These are phyloP conservation scores for Takifugu ocellatus DNA, from an alignment of 2,797 vertebrate species.

Conservation along the genomic window DNA sequence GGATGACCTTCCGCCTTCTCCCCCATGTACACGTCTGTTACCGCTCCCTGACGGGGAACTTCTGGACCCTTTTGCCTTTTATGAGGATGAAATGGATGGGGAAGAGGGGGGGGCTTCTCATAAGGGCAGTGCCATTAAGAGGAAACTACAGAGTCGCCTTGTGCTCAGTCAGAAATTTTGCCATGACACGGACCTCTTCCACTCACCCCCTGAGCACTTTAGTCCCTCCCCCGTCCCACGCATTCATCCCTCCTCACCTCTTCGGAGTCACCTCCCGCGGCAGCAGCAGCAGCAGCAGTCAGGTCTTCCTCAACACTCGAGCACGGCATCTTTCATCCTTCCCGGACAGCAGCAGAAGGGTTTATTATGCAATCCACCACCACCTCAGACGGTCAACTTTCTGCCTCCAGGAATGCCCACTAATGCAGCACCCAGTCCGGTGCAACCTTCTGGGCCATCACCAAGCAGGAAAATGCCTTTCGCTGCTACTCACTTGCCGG, in stretches of 20 bases:
- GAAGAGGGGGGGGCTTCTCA: slow-evolving; percentile 84
- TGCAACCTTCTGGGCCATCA: slow-evolving; percentile 81
- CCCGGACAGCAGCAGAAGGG: slow-evolving; percentile 85
- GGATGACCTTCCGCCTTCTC: slow-evolving; percentile 90
- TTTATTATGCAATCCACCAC: slow-evolving; percentile 94
- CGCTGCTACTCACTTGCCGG: slow-evolving; percentile 70
- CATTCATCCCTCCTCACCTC: slow-evolving; percentile 66
- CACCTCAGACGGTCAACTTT: slow-evolving; percentile 91
- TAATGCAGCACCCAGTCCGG: slow-evolving; percentile 81
- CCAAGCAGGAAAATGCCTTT: slow-evolving; percentile 83
- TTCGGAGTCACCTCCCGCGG: slow-evolving; percentile 76
- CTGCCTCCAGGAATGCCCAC: slow-evolving; percentile 86
- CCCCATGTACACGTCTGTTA: slow-evolving; percentile 86
- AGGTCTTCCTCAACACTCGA: slow-evolving; percentile 79
- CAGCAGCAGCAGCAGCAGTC: slow-evolving; percentile 65
- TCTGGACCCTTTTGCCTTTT: slow-evolving; percentile 96
- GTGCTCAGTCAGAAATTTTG: slow-evolving; percentile 88
- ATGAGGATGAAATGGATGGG: slow-evolving; percentile 82
- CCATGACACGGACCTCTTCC: slow-evolving; percentile 80
- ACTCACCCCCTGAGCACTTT: slow-evolving; percentile 94
- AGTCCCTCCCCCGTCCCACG: slow-evolving; percentile 84
- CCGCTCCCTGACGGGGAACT: slow-evolving; percentile 88
- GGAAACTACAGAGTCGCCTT: slow-evolving; percentile 90
- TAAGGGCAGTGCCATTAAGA: slow-evolving; percentile 87
- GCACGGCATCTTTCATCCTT: slow-evolving; percentile 69